phyloP scores from a whole-genome alignment of 2,113 vertebrate species.

The Salminus brasiliensis region DNA sequence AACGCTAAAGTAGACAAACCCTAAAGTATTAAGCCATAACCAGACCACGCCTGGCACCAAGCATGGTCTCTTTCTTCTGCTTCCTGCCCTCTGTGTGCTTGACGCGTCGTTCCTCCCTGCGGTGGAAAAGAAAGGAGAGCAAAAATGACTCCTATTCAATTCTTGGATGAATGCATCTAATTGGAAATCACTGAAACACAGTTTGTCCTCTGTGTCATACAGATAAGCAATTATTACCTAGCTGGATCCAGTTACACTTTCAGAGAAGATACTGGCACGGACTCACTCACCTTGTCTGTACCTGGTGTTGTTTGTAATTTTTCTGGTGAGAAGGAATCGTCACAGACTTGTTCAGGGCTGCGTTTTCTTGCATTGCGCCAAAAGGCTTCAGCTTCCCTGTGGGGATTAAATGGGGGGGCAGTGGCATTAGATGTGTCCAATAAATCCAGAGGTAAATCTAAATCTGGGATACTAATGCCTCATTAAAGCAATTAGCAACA shows the following conservation, averaged over 20 bases:
- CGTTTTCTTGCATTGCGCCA: constrained; percentile 79
- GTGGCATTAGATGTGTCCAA: too few relatives aligned
- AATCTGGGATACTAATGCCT: too few relatives aligned
- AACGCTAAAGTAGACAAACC: not conserved
- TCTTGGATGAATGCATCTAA: too few relatives aligned
- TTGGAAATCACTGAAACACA: too few relatives aligned
- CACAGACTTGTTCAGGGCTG: constrained; percentile 59
- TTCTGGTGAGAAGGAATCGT: constrained; percentile 70
- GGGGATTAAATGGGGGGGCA: not conserved
- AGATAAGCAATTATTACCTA: too few relatives aligned
- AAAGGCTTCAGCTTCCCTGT: constrained; percentile 90
- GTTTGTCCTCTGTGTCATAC: too few relatives aligned
- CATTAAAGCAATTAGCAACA: too few relatives aligned
- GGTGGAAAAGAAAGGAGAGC: not conserved
- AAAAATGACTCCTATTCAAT: not conserved
- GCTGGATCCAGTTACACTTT: too few relatives aligned
- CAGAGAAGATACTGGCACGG: accelerated
- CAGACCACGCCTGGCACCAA: constrained; percentile 82
- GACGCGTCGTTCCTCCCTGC: constrained; percentile 82
- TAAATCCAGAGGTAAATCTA: too few relatives aligned
- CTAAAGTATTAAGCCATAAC: constrained; percentile 59
- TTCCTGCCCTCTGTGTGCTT: constrained; percentile 76
- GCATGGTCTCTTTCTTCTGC: constrained; percentile 81
- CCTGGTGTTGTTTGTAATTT: constrained; percentile 84
- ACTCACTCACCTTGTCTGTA: constrained; percentile 80